Evolutionary conservation across 2,888 invertebrate species (phyloP).

Genomic region (Pogonocherus hispidulus): DNA sequence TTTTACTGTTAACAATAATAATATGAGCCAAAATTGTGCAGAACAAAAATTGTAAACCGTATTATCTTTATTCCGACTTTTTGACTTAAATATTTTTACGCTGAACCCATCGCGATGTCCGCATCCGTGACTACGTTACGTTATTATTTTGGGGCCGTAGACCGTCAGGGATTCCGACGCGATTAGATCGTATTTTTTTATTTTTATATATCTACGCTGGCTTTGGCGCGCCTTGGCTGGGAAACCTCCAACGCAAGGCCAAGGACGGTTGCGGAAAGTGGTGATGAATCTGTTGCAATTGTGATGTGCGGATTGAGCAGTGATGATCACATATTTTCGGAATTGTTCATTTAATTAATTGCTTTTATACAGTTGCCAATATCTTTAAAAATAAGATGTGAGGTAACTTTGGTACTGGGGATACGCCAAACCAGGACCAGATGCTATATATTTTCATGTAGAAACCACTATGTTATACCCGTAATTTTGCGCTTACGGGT

Average conservation of each 20-base stretch:
- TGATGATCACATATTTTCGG: neutral
- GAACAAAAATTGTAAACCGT: too few species aligned
- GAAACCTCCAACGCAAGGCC: neutral
- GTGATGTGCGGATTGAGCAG: neutral
- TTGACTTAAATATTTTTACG: neutral
- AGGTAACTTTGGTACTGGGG: too few species aligned
- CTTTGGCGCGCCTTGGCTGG: neutral
- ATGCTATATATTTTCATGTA: too few species aligned
- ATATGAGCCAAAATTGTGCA: too few species aligned
- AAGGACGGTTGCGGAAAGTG: neutral
- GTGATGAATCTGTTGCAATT: neutral
- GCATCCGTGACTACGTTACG: neutral
- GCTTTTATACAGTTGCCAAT: too few species aligned
- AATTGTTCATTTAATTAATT: neutral
- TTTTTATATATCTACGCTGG: neutral
- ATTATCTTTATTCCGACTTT: too few species aligned
- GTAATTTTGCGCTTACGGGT: too few species aligned
- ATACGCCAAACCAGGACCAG: too few species aligned
- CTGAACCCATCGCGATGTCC: neutral
- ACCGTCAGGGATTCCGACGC: neutral
- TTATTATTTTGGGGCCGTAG: neutral
- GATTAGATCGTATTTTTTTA: neutral
- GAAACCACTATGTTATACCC: too few species aligned
- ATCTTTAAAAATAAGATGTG: too few species aligned
- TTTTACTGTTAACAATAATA: too few species aligned